A percentile compares a stretch with the other conserved stretches of the same genome.
Evolutionary conservation across 2,797 vertebrate species (phyloP).

Genomic region (Oreochromis mossambicus): DNA sequence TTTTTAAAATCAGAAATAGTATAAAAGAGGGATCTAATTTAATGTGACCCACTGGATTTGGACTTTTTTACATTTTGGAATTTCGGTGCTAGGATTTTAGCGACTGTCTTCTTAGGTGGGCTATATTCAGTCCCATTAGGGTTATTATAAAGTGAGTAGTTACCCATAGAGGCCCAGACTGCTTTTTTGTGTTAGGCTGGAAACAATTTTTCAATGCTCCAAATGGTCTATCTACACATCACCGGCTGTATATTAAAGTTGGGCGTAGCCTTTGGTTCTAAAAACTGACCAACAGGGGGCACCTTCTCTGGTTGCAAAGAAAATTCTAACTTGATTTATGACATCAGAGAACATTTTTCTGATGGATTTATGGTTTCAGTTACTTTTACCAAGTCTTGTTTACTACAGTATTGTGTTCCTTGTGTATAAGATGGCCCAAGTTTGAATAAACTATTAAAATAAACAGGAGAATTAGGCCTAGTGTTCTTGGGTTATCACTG

Average conservation of each 20-base stretch:
- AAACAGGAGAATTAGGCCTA: rapidly evolving
- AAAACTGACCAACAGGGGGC: neutral
- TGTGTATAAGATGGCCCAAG: neutral
- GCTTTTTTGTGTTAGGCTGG: neutral
- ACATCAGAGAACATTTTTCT: neutral
- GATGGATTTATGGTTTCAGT: neutral
- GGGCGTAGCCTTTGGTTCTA: too few relatives aligned
- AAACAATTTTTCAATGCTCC: neutral
- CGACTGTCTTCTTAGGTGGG: neutral
- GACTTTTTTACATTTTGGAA: neutral
- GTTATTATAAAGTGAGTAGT: neutral
- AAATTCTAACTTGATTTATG: neutral
- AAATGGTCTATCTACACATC: too few relatives aligned
- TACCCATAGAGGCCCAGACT: neutral
- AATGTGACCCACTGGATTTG: neutral
- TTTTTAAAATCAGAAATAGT: neutral
- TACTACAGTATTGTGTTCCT: neutral
- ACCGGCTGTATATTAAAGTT: too few relatives aligned
- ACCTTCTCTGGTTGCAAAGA: neutral
- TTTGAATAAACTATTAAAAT: neutral
- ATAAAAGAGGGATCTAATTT: neutral
- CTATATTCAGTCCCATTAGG: neutral
- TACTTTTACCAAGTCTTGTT: neutral
- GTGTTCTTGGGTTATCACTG: neutral
- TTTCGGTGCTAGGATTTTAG: neutral